phyloP scores from a whole-genome alignment of 2,888 invertebrate genomes.

The Cryptus armator region DNA sequence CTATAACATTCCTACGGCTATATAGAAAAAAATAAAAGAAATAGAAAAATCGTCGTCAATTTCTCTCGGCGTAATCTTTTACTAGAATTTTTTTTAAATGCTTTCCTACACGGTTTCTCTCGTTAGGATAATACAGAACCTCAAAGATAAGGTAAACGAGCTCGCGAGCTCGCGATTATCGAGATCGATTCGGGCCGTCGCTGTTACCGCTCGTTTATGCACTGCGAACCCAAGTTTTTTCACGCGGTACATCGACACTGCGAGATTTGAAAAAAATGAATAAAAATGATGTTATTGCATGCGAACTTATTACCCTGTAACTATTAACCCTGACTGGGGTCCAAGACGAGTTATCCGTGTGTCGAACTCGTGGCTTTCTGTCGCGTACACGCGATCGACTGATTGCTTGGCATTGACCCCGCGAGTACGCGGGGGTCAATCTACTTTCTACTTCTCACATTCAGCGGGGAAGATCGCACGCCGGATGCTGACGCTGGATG shows the following conservation, averaged over 20 bases:
- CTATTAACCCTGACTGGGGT: slow-evolving; percentile 44
- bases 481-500: slow-evolving; percentile 51
- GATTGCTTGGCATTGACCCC: slow-evolving; percentile 76
- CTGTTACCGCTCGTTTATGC: neutral
- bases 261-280: neutral
- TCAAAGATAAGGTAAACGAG: neutral
- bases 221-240: neutral
- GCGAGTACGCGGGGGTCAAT: slow-evolving; percentile 75
- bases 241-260: neutral
- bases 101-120: slow-evolving; percentile 38
- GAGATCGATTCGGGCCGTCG: slow-evolving; percentile 37
- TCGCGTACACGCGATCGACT: slow-evolving; percentile 61
- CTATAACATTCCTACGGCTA: slow-evolving; percentile 25
- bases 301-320: slow-evolving; percentile 11
- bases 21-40: slow-evolving; percentile 20
- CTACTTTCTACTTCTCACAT: slow-evolving; percentile 82
- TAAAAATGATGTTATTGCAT: slow-evolving; percentile 32
- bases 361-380: slow-evolving; percentile 24
- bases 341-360: slow-evolving; percentile 11
- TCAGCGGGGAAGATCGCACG: slow-evolving; percentile 68
- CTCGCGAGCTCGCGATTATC: neutral
- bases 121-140: slow-evolving; percentile 34
- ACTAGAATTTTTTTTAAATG: slow-evolving; percentile 3
- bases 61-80: slow-evolving; percentile 31
- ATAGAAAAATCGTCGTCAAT: slow-evolving; percentile 2